A percentile compares a stretch with the other conserved stretches of the same genome.
Evolutionary conservation across 2,888 invertebrate genomes (phyloP).

Genomic region (Zygaena filipendulae): DNA sequence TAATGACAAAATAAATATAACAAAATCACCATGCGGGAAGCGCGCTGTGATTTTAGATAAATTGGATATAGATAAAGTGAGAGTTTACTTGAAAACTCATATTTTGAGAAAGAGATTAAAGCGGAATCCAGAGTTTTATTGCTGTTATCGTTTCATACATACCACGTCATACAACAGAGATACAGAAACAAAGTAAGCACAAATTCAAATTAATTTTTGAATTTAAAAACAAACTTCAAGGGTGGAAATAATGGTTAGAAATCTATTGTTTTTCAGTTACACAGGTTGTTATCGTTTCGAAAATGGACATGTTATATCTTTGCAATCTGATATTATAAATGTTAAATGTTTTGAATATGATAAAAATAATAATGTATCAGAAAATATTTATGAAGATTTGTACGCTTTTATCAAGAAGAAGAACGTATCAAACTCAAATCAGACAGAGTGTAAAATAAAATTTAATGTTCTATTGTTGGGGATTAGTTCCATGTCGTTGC

Average conservation of each 20-base stretch:
- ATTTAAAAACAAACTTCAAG: slow-evolving; percentile 5
- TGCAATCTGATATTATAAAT: slow-evolving; percentile 43
- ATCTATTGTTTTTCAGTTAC: slow-evolving; percentile 29
- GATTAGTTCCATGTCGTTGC: slow-evolving; percentile 85
- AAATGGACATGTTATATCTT: slow-evolving; percentile 25
- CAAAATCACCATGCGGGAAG: slow-evolving; percentile 29
- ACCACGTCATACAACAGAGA: slow-evolving; percentile 15
- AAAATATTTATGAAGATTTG: slow-evolving; percentile 41
- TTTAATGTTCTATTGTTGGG: slow-evolving; percentile 80
- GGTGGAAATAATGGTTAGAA: slow-evolving; percentile 10
- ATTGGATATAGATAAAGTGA: slow-evolving; percentile 25
- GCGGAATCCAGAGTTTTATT: slow-evolving; percentile 26
- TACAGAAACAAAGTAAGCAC: slow-evolving; percentile 15
- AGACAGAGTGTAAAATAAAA: slow-evolving; percentile 21
- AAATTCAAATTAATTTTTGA: not conserved
- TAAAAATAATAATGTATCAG: slow-evolving; percentile 25
- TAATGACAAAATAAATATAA: slow-evolving; percentile 16
- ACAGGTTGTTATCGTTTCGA: slow-evolving; percentile 32
- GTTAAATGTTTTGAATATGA: slow-evolving; percentile 38
- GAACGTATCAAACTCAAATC: slow-evolving; percentile 26
- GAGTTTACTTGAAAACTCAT: slow-evolving; percentile 28
- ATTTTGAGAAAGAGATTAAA: slow-evolving; percentile 28
- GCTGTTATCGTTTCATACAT: slow-evolving; percentile 40
- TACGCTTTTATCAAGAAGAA: slow-evolving; percentile 56
- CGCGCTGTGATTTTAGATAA: slow-evolving; percentile 40